phyloP scores from a whole-genome alignment of 2,113 vertebrate genomes.

The Vidua macroura region DNA sequence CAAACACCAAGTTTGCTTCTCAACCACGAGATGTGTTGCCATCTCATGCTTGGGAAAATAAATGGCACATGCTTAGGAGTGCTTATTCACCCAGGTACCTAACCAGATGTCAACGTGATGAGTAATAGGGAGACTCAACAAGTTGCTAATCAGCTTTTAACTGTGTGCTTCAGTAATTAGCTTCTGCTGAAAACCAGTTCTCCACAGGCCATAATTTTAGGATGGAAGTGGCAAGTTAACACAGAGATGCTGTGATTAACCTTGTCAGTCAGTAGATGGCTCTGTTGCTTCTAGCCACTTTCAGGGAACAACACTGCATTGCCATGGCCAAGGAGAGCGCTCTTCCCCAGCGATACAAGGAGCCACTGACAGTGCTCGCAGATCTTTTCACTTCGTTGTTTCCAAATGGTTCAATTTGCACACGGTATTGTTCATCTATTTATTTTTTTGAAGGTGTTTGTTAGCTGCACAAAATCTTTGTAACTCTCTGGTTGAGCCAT shows the following conservation, averaged over 20 bases:
- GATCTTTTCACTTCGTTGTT: background rate
- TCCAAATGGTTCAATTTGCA: background rate
- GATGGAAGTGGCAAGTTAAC: background rate
- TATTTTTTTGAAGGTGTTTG: background rate
- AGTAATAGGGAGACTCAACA: constrained; percentile 11
- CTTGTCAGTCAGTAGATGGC: constrained; percentile 62
- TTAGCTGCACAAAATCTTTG: background rate
- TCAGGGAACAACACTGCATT: background rate
- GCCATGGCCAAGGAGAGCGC: background rate
- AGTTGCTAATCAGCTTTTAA: background rate
- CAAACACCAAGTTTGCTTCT: background rate
- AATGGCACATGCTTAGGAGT: background rate
- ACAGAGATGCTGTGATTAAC: constrained; percentile 16
- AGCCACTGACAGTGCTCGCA: background rate
- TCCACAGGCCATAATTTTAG: background rate
- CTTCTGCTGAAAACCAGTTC: constrained; percentile 22
- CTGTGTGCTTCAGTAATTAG: constrained; percentile 18
- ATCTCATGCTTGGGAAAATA: background rate
- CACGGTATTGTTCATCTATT: background rate
- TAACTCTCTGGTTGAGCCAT: background rate
- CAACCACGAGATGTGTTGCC: background rate
- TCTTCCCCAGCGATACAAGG: background rate
- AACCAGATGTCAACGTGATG: constrained; percentile 9
- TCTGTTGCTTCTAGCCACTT: constrained; percentile 32
- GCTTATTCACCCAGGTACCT: background rate